Evolutionary conservation across 2,113 vertebrate species (phyloP), one percentile per base, ranked within the genome.

Genomic region (Mobula birostris): DNA sequence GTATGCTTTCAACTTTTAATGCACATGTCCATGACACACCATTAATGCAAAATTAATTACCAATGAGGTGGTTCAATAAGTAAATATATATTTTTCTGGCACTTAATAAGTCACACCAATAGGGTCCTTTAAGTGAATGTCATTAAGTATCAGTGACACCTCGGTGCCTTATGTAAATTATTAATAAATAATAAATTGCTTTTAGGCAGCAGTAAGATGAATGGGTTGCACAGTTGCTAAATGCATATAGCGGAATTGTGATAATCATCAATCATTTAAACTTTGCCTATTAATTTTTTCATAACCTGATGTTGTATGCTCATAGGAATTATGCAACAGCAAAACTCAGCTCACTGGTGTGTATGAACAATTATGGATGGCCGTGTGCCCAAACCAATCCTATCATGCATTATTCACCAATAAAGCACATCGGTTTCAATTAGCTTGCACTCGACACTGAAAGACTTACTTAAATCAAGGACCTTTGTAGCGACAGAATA

Each of bases 321-420:
- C 91, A 29, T 40, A 93, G 91, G 91, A 93, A 93, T 93, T 93
- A 93, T 93, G 91, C 70, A 93, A 93, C 40, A 74, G 68, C 91
- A 93, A 93, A 74, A 56, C 70, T 93, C 91, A 93, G 70, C 91
- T 93, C 91, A 74, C 40, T 74, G 91, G 68, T 93, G 91, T 93
- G 91, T 74, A 93, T 93, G 91, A 93, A 93, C 91, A 93, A 93
- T 74, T 90, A 74, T 93, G 72, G 68, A 93, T 93, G 68, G 91
- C 91, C 91, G 4, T 76, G 40, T 93, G 91, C 91, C 91, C 70
- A 74, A 72, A 74, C 91, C 70, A 93, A 93, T 93, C 91, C 91
- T 93, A 93, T 93, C 91, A 93, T 93, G 91, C 91, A 93, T 93
- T 93, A 93, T 93, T 93, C 91, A 93, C 91, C 91, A 93, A 93